A percentile compares a stretch with the other conserved stretches of the same genome.
These are phyloP conservation scores for Pissodes strobi DNA, from an alignment of 1,140 invertebrate genomes.

Conservation along the genomic window DNA sequence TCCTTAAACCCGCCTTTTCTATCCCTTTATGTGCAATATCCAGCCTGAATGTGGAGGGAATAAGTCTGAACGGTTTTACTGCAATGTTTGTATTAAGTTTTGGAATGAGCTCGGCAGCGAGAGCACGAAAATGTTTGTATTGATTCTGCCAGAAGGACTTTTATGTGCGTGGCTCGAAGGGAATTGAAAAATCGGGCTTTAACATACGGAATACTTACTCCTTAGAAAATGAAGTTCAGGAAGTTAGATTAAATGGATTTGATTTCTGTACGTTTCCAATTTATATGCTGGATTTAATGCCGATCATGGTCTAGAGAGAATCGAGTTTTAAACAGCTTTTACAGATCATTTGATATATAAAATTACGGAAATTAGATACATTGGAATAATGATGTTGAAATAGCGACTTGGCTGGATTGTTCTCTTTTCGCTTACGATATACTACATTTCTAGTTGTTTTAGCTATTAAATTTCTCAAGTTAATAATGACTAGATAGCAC, in stretches of 20 bases:
- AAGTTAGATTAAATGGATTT: conserved; percentile 23
- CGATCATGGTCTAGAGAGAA: background rate
- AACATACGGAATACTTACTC: conserved; percentile 24
- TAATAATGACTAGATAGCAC: no score
- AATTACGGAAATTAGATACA: no score
- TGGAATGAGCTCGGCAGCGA: conserved; percentile 16
- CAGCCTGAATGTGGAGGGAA: conserved; percentile 21
- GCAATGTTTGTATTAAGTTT: conserved; percentile 33
- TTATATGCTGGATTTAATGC: conserved; percentile 9
- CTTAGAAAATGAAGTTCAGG: conserved; percentile 17
- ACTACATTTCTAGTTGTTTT: no score
- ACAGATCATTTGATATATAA: no score
- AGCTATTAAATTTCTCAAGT: no score
- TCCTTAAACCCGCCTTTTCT: background rate
- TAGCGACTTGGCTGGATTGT: no score
- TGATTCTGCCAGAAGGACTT: conserved; percentile 25
- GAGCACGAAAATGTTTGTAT: conserved; percentile 31
- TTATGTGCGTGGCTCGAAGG: conserved; percentile 25
- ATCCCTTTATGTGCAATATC: conserved; percentile 11
- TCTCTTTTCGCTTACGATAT: no score
- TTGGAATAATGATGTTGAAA: no score
- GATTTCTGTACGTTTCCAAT: conserved; percentile 21
- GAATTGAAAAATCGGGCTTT: conserved; percentile 26
- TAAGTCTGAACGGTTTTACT: conserved; percentile 30
- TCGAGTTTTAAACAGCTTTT: conserved; percentile 9